These are phyloP conservation scores for Nycticryphes semicollaris DNA, from an alignment of 2,113 vertebrate species.

Conservation along the genomic window DNA sequence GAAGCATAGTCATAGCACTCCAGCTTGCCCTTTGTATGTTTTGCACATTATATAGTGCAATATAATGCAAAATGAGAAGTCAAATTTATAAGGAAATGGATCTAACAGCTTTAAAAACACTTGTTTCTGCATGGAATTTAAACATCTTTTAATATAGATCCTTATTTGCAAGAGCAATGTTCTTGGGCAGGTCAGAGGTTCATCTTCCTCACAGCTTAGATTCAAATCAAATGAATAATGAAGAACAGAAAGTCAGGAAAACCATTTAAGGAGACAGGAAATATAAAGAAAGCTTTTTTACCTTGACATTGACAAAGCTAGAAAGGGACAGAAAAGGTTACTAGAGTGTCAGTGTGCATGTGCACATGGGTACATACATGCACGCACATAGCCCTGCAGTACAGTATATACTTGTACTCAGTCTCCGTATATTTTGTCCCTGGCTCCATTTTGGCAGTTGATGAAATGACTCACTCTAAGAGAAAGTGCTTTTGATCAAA, in stretches of 20 bases:
- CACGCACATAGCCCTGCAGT: fast-evolving
- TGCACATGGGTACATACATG: neutral
- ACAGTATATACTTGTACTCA: fast-evolving
- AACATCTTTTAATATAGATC: neutral
- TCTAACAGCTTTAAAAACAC: neutral
- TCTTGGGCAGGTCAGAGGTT: neutral
- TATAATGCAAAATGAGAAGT: neutral
- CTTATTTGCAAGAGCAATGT: neutral
- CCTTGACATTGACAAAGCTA: neutral
- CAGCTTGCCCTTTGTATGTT: neutral
- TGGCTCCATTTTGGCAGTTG: neutral
- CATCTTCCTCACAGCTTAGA: neutral
- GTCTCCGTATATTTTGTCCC: neutral
- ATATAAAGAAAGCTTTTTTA: neutral
- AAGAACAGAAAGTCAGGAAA: neutral
- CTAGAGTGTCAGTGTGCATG: neutral
- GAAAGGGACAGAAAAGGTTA: neutral
- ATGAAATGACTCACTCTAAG: neutral
- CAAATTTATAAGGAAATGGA: neutral
- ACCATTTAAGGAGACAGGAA: neutral
- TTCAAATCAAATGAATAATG: constrained; percentile 8
- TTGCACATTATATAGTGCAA: neutral
- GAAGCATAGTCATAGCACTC: neutral
- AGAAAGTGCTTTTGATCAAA: neutral
- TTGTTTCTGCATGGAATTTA: neutral